phyloP scores from a whole-genome alignment of 37 sponge, comb jelly and placozoan species.

The Ephydatia muelleri region DNA sequence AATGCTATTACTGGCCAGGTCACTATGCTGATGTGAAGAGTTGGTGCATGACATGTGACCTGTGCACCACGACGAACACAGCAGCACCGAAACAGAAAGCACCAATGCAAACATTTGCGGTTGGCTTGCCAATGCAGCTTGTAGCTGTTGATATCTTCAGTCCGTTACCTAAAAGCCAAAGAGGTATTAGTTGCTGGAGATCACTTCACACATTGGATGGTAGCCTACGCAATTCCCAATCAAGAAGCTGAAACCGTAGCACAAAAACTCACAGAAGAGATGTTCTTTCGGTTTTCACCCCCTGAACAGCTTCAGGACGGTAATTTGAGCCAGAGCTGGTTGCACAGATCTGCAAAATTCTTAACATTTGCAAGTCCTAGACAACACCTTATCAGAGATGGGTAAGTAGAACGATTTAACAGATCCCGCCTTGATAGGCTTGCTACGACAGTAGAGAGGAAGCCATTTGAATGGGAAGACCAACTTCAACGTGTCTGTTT shows the following conservation, averaged over 20 bases:
- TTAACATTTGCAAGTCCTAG: constrained; percentile 9
- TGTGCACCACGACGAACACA: no score
- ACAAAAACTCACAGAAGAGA: constrained; percentile 4
- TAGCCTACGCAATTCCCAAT: constrained; percentile 30
- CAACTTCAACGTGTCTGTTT: constrained; percentile 12
- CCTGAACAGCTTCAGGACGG: constrained; percentile 28
- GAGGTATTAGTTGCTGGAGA: constrained; percentile 19
- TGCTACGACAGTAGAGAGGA: not conserved
- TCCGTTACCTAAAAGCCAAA: no score
- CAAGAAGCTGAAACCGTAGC: constrained; percentile 31
- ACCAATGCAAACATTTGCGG: no score
- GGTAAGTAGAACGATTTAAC: constrained; percentile 29
- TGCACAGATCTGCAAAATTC: constrained; percentile 16
- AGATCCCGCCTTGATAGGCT: constrained; percentile 20
- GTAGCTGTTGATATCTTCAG: no score
- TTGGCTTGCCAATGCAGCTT: no score
- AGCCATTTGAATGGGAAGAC: constrained; percentile 9
- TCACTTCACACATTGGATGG: constrained; percentile 26
- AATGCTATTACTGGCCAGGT: no score
- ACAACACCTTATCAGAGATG: constrained; percentile 44
- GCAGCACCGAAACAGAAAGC: no score
- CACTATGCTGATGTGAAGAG: no score
- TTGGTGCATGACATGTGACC: no score
- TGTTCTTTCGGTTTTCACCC: constrained; percentile 19
- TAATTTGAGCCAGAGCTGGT: constrained; percentile 20